A percentile compares a stretch with the other conserved stretches of the same genome.
Conservation (phyloP, 2,797 vertebrate genomes). For the Philypnodon macrostomus region DNA sequence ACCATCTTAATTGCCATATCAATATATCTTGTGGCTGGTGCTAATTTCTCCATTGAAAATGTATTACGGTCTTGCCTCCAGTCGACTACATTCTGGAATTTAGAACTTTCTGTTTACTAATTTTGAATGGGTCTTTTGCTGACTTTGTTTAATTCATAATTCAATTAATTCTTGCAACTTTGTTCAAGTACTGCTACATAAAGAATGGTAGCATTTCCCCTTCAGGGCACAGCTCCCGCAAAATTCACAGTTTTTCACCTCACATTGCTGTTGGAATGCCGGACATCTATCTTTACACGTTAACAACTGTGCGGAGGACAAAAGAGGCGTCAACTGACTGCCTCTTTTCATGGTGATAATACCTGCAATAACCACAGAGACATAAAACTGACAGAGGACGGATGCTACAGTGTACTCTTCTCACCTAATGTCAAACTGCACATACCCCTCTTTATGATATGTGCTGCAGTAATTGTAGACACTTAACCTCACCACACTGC, state of each 20-base stretch:
- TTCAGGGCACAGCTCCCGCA: slow-evolving; percentile 12
- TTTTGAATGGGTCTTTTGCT: no score
- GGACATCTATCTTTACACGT: slow-evolving; percentile 23
- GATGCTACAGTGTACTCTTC: slow-evolving; percentile 45
- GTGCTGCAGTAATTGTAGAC: slow-evolving; percentile 55
- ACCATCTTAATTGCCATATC: no score
- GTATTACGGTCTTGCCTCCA: no score
- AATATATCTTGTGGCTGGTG: no score
- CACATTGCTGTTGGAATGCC: slow-evolving; percentile 32
- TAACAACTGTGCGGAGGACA: slow-evolving; percentile 36
- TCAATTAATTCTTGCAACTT: no score
- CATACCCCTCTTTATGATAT: slow-evolving; percentile 48
- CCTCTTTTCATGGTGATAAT: slow-evolving; percentile 42
- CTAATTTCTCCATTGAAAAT: no score
- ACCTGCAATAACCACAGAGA: slow-evolving; percentile 45
- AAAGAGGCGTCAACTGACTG: slow-evolving; percentile 43
- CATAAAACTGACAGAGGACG: slow-evolving; percentile 53
- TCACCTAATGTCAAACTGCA: slow-evolving; percentile 45
- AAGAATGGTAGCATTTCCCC: slow-evolving; percentile 16
- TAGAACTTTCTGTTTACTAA: no score
- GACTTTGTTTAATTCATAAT: no score
- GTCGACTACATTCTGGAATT: no score
- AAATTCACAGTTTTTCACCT: slow-evolving; percentile 24
- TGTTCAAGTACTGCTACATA: slow-evolving; percentile 1
- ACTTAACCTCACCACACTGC: slow-evolving; percentile 53